Conservation (phyloP, 1,140 invertebrate species). For the Scaptodrosophila lebanonensis region DNA sequence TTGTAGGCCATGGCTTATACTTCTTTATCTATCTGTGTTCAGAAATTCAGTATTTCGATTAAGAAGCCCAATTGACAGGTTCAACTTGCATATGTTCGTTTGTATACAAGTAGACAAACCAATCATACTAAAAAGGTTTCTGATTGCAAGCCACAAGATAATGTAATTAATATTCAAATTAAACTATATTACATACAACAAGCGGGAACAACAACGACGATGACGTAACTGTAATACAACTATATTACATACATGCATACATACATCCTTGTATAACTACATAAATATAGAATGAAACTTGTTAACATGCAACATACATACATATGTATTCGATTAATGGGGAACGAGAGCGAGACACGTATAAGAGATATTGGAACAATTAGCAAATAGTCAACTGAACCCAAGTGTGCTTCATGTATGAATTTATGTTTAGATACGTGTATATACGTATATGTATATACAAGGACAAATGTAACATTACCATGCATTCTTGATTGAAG, state of each 20-base stretch:
- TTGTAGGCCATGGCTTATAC: constrained; percentile 36
- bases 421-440: constrained; percentile 74
- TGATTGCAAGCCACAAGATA: constrained; percentile 29
- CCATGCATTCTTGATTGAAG: constrained; percentile 10
- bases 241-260: constrained; percentile 22
- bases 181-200: constrained; percentile 36
- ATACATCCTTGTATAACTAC: constrained; percentile 40
- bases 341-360: constrained; percentile 19
- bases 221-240: constrained; percentile 68
- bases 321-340: constrained; percentile 55
- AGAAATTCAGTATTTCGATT: constrained; percentile 73
- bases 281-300: constrained; percentile 33
- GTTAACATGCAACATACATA: constrained; percentile 37
- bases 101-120: constrained; percentile 1
- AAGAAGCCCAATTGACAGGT: constrained; percentile 55
- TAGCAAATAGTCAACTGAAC: constrained; percentile 58
- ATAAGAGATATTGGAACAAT: constrained; percentile 31
- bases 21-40: constrained; percentile 59
- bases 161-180: constrained; percentile 29
- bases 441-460: constrained; percentile 34
- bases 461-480: constrained; percentile 34
- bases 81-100: not conserved
- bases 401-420: constrained; percentile 77
- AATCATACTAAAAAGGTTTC: constrained; percentile 29
- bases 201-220: constrained; percentile 76